Percentiles rank a stretch among this genome's conserved stretches.
Conservation (phyloP, 2,797 vertebrate species). For the Lepilemur septentrionalis region DNA sequence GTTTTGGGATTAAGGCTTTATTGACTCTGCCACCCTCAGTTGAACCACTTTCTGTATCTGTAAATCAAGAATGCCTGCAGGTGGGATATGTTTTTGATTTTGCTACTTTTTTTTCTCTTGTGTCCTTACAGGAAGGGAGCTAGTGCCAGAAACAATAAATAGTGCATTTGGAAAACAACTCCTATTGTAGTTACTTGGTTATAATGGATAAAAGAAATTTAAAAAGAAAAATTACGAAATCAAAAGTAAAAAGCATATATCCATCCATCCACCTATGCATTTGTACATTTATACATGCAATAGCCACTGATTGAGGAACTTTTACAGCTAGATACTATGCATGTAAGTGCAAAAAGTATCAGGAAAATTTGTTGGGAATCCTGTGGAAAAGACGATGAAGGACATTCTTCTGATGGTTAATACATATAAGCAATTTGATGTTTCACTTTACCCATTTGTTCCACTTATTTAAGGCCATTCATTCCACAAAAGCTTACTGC, state of each 20-base stretch:
- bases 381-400: neutral
- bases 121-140: neutral
- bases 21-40: neutral
- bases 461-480: neutral
- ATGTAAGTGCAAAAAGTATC: neutral
- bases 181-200: neutral
- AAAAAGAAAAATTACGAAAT: neutral
- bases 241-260: neutral
- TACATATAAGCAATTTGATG: neutral
- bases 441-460: neutral
- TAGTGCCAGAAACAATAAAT: neutral
- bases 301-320: neutral
- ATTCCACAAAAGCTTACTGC: neutral
- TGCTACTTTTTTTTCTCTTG: neutral
- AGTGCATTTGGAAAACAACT: neutral
- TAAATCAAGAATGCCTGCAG: neutral
- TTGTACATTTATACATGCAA: neutral
- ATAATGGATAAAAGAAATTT: neutral
- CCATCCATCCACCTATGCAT: too few relatives aligned
- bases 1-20: neutral
- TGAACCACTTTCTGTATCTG: neutral
- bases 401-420: neutral
- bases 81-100: neutral
- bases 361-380: neutral
- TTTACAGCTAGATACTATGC: neutral